A percentile compares a stretch with the other conserved stretches of the same genome.
These are phyloP conservation scores for Pristionchus japonicus DNA, from an alignment of 2,888 invertebrate genomes.

Conservation along the genomic window DNA sequence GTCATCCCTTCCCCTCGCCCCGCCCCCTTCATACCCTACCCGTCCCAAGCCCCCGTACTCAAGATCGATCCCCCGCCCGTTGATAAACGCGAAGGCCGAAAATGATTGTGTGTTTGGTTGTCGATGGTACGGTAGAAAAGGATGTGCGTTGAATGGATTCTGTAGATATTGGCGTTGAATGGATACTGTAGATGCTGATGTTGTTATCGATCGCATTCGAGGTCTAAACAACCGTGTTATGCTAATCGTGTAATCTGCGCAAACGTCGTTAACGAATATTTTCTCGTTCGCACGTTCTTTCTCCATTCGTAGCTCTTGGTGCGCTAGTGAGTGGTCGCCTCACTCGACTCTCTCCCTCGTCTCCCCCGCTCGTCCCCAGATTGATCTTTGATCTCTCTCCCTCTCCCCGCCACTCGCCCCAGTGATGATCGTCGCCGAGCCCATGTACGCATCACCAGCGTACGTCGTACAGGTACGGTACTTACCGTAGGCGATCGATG, in stretches of 20 bases:
- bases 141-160: background rate
- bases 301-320: background rate
- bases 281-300: background rate
- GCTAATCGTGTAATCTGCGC: no score
- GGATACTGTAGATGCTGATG: background rate
- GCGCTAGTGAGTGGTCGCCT: background rate
- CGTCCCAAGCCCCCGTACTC: background rate
- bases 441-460: background rate
- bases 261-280: no score
- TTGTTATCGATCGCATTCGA: no score
- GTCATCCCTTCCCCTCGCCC: background rate
- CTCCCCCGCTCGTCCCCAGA: background rate
- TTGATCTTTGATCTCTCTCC: background rate
- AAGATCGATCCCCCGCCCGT: background rate
- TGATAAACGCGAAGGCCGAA: background rate
- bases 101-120: background rate
- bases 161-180: background rate
- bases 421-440: background rate
- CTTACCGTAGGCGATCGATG: no score
- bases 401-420: background rate
- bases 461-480: background rate
- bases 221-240: no score
- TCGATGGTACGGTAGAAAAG: background rate
- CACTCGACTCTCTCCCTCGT: background rate
- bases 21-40: background rate